Evolutionary conservation across 1,140 invertebrate species (phyloP), one percentile per base, ranked within the genome.

Genomic region (Ooceraea biroi): DNA sequence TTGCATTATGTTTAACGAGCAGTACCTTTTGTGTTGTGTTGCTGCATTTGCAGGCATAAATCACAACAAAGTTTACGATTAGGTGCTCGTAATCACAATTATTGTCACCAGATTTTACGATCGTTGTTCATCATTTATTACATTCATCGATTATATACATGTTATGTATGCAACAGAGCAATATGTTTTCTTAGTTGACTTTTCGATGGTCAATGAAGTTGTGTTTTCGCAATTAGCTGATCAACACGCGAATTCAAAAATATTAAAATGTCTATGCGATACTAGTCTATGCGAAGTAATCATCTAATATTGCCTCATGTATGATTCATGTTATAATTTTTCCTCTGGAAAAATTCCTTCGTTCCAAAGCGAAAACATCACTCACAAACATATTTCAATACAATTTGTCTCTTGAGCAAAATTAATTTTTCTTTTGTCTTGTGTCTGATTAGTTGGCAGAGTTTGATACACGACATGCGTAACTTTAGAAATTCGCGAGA

Each of bases 21-120:
- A 46, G 1, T 41, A 72, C 27, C 17, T n/a, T 71, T 3, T 71
- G 11, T 12, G 10, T 14, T 36, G 7, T 36, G 7, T 36, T 36
- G 2, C 36, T 7, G 7, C 7, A 36, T 36, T 7, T 36, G 36
- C 36, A 7, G 36, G 11, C 17, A 19, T 30, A 10, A 22, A 22
- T 36, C 19, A 22, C 12, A 30, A 72, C 22, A 0, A 72, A 36
- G 55, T 57, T 57, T 55, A 41, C n/a, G 27, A 55, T 55, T 71
- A 4, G 12, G 1, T 55, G 7, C 55, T 36, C 14, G 12, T 22
- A 0, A 0, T 55, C 19, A 1, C 14, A 41, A 25, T 25, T 14
- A 66, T 41, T 66, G 7, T 12, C 55, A 57, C 30, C 19, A 55
- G n/a, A 57, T 41, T 76, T 76, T 65, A 48, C 27, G n/a, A 76